Evolutionary conservation across 2,888 invertebrate species (phyloP), one percentile per base, ranked within the genome.

Genomic region (Liopterus haemorrhoidalis): DNA sequence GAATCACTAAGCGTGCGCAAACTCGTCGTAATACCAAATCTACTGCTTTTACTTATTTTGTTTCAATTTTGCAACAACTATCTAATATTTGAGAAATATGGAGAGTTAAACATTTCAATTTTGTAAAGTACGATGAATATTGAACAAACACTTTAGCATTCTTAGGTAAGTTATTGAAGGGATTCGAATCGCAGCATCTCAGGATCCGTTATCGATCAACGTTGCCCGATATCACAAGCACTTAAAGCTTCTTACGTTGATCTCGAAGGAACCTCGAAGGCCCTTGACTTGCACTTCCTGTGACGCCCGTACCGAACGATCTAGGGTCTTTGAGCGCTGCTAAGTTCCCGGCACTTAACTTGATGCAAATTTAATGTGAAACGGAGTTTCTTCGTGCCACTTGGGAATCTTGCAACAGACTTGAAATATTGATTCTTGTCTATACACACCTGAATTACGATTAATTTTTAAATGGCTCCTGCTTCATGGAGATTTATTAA

Each of bases 351-450:
- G 65, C 66, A 67, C 67, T 68, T 66, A 66, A 66, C 64, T 67
- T 62, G 61, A 68, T 69, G 69, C 69, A 69, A 69, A 68, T 68
- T 69, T 69, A 68, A 69, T 69, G 69, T 57, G 61, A 64, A 61
- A 61, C 60, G 61, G 60, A 60, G n/a, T n/a, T n/a, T 45, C 28
- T 25, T 8, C 19, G 33, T 5, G n/a, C 5, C 31, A 38, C 42
- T 37, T 22, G 41, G 41, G 47, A 24, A 19, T 20, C 25, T 47
- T 20, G 25, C n/a, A n/a, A n/a, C n/a, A n/a, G n/a, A n/a, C n/a
- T n/a, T 43, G 36, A 43, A 43, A 43, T 43, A 43, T 43, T 43
- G 36, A 43, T 36, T 21, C 15, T 25, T 30, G 38, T 28, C 36
- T 37, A 36, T 43, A 27, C 36, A 43, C 43, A 42, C 43, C 33